A percentile compares a stretch with the other conserved stretches of the same genome.
Conservation (phyloP, 2,888 invertebrate genomes). For the Melinaea menophilus region DNA sequence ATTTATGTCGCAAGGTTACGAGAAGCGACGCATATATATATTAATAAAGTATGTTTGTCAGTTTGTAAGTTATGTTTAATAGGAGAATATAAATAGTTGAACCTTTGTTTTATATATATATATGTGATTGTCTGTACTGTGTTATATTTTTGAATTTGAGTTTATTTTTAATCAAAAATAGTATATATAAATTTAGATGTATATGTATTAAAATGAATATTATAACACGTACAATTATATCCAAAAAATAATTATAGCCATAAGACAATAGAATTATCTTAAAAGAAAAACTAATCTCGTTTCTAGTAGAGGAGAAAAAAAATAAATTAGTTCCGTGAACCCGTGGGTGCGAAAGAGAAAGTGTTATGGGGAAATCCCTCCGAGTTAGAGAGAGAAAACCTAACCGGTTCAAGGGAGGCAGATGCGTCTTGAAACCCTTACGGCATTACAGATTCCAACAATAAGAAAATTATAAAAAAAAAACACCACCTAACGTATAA, state of each 20-base stretch:
- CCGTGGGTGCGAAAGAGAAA: slow-evolving; percentile 53
- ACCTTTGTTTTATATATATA: not conserved
- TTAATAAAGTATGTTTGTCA: not conserved
- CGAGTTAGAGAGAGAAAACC: slow-evolving; percentile 54
- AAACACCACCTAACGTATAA: slow-evolving; percentile 13
- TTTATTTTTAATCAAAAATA: too few species aligned
- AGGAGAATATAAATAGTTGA: not conserved
- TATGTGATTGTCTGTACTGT: not conserved
- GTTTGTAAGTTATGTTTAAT: not conserved
- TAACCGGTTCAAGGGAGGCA: slow-evolving; percentile 74
- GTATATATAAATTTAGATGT: too few species aligned
- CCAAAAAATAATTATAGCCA: slow-evolving; percentile 43
- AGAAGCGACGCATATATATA: not conserved
- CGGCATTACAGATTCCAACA: slow-evolving; percentile 66
- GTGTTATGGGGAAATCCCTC: slow-evolving; percentile 18
- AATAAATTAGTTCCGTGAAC: slow-evolving; percentile 66
- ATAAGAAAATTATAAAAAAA: slow-evolving; percentile 59
- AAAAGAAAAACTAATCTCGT: slow-evolving; percentile 38
- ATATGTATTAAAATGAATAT: too few species aligned
- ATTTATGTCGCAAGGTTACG: slow-evolving; percentile 3
- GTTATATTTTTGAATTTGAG: not conserved
- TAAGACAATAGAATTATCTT: slow-evolving; percentile 41
- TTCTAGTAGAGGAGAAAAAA: slow-evolving; percentile 67
- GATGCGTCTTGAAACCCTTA: slow-evolving; percentile 69
- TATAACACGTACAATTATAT: slow-evolving; percentile 17